Conservation (phyloP, 2,797 vertebrate genomes). For the Pygocentrus nattereri region DNA sequence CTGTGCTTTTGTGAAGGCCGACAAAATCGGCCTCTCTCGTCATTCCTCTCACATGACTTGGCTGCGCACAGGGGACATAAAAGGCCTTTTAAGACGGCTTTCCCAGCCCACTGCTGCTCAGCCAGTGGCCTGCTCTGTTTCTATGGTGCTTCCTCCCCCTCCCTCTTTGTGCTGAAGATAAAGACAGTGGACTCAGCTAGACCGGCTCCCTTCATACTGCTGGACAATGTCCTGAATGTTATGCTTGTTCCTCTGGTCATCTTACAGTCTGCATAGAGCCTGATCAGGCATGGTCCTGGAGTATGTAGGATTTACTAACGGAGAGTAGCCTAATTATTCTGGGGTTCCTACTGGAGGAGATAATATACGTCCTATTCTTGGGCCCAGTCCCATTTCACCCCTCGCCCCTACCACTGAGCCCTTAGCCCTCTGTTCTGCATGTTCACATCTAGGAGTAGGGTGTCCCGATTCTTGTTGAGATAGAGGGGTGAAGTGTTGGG, state of each 20-base stretch:
- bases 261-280: background rate
- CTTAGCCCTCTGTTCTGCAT: too few relatives aligned
- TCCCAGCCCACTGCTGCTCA: constrained; percentile 27
- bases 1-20: constrained; percentile 7
- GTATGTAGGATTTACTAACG: constrained; percentile 6
- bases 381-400: too few relatives aligned
- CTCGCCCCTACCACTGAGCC: too few relatives aligned
- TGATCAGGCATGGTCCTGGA: background rate
- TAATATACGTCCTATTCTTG: too few relatives aligned
- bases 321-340: background rate
- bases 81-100: constrained; percentile 50
- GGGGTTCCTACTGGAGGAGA: background rate
- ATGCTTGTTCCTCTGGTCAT: background rate
- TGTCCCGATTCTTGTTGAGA: too few relatives aligned
- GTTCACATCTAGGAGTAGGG: too few relatives aligned
- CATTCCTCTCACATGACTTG: constrained; percentile 52
- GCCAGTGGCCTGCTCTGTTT: constrained; percentile 29
- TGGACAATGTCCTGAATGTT: background rate
- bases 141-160: background rate
- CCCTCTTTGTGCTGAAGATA: background rate
- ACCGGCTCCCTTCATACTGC: constrained; percentile 17
- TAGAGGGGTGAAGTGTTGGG: too few relatives aligned
- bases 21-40: constrained; percentile 19
- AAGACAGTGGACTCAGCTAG: constrained; percentile 2
- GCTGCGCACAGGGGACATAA: constrained; percentile 44